These are phyloP conservation scores for Oreochromis mossambicus DNA, from an alignment of 2,797 vertebrate species.

Conservation along the genomic window DNA sequence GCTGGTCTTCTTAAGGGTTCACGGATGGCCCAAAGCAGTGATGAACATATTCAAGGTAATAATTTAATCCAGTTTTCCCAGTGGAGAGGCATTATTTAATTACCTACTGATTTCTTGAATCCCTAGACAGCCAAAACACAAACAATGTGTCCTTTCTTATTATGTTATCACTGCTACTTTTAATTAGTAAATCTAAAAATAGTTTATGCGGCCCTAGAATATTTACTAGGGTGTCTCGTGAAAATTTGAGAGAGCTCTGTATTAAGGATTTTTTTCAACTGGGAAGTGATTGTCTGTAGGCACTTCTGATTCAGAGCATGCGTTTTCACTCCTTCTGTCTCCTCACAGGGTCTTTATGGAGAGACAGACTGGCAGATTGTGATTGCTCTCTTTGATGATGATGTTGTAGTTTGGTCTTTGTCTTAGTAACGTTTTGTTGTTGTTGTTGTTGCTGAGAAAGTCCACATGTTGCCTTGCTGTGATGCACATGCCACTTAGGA, in stretches of 20 bases:
- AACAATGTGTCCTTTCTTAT: background rate
- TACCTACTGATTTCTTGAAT: background rate
- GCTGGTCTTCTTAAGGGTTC: background rate
- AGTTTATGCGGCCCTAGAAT: background rate
- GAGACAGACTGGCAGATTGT: background rate
- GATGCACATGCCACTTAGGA: constrained; percentile 56
- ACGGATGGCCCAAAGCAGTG: background rate
- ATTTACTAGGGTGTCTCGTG: background rate
- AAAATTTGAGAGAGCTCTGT: background rate
- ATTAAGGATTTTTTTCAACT: background rate
- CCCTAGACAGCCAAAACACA: background rate
- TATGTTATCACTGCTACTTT: background rate
- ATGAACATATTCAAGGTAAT: background rate
- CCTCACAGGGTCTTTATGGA: background rate
- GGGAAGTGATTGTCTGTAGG: background rate
- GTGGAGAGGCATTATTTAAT: background rate
- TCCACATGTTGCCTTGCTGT: constrained; percentile 9
- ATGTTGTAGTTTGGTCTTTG: background rate
- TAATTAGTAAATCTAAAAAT: background rate
- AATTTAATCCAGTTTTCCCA: background rate
- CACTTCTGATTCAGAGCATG: background rate
- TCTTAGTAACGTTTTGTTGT: constrained; percentile 2
- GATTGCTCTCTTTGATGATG: constrained; percentile 7
- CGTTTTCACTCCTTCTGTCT: background rate
- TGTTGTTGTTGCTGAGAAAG: constrained; percentile 31